These are phyloP conservation scores for Oscheius sp. DNA, from an alignment of 2,888 invertebrate genomes.

Conservation along the genomic window DNA sequence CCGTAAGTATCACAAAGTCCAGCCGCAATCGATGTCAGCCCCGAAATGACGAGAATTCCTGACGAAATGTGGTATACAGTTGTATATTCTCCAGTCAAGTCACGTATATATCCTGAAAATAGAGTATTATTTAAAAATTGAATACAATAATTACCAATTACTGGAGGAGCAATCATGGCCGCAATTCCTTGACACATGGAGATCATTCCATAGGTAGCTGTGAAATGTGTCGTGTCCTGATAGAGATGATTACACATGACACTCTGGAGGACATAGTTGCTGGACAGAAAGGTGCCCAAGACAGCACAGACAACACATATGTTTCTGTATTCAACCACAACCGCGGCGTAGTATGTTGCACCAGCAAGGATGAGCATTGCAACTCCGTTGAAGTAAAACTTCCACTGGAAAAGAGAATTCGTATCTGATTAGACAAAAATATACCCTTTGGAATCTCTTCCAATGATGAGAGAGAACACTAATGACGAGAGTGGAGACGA, in stretches of 20 bases:
- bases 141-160: conserved; percentile 83
- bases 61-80: conserved; percentile 46
- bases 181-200: conserved; percentile 89
- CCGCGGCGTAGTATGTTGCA: conserved; percentile 70
- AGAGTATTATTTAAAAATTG: neutral
- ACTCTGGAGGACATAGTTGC: conserved; percentile 54
- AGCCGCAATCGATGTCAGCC: neutral
- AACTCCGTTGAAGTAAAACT: conserved; percentile 80
- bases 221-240: conserved; percentile 89
- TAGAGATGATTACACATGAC: conserved; percentile 84
- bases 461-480: conserved; percentile 78
- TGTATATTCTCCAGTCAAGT: conserved; percentile 45
- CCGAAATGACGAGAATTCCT: conserved; percentile 18
- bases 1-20: neutral
- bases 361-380: conserved; percentile 79
- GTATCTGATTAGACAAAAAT: too few relatives aligned
- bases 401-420: conserved; percentile 11
- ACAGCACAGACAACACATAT: conserved; percentile 28
- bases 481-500: conserved; percentile 87
- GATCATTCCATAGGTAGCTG: conserved; percentile 89
- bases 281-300: conserved; percentile 47
- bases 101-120: conserved; percentile 51
- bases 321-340: neutral
- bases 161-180: conserved; percentile 88
- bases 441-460: conserved; percentile 33